A percentile compares a stretch with the other conserved stretches of the same genome.
These are phyloP conservation scores for Macrosiphum euphorbiae DNA, from an alignment of 2,888 invertebrate species.

Conservation along the genomic window DNA sequence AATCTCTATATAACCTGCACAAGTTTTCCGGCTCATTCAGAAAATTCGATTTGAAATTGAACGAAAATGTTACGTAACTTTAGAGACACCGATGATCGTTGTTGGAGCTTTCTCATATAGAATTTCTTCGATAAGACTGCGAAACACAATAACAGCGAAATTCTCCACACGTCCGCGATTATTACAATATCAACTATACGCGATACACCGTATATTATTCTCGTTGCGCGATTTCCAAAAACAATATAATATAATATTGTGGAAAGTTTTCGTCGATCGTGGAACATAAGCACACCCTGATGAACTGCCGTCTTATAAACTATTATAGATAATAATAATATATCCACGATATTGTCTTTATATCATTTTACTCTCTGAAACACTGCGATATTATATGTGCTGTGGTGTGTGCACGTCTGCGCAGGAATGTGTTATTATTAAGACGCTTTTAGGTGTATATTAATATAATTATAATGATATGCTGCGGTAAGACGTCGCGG, in stretches of 20 bases:
- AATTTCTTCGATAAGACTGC: not conserved
- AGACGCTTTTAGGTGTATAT: not conserved
- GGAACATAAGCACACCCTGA: not conserved
- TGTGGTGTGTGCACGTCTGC: not conserved
- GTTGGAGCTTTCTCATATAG: not conserved
- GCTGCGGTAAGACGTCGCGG: not conserved
- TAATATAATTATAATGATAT: too few relatives aligned
- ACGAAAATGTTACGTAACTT: not conserved
- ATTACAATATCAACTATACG: not conserved
- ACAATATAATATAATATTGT: not conserved
- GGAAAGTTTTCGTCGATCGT: not conserved
- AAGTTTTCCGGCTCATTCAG: too few relatives aligned
- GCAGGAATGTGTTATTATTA: not conserved
- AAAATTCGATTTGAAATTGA: not conserved
- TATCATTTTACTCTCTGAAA: not conserved
- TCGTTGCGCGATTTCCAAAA: not conserved
- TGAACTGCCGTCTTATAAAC: not conserved
- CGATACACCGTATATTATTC: not conserved
- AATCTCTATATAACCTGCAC: too few relatives aligned
- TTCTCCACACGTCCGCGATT: not conserved
- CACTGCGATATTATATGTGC: not conserved
- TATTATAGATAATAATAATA: not conserved
- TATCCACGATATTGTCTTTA: not conserved
- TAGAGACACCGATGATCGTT: not conserved
- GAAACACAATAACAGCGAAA: not conserved